Evolutionary conservation across 1,140 invertebrate genomes (phyloP).

Genomic region (Diorhabda elongata): DNA sequence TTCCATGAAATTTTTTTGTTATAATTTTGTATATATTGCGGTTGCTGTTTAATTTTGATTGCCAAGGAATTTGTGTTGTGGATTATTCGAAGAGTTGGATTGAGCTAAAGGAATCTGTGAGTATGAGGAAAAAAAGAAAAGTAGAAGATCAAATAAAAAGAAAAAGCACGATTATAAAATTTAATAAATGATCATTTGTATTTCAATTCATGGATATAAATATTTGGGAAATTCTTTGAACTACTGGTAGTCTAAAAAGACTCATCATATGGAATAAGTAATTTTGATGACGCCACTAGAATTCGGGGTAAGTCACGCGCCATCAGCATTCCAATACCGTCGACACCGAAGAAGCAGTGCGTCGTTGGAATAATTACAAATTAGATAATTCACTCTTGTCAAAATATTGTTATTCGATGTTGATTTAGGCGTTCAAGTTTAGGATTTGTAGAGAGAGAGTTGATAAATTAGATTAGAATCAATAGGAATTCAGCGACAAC

Average conservation of each 20-base stretch:
- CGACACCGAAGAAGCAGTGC: neutral
- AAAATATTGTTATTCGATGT: conserved; percentile 3
- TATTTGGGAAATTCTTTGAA: too few species aligned
- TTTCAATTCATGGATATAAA: too few species aligned
- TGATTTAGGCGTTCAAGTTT: conserved; percentile 2
- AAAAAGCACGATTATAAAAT: neutral
- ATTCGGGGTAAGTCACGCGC: neutral
- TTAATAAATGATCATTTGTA: neutral
- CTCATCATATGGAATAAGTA: neutral
- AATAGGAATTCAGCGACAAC: too few species aligned
- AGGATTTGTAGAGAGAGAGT: neutral
- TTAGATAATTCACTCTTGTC: conserved; percentile 2
- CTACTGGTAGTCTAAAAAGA: neutral
- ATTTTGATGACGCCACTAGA: neutral
- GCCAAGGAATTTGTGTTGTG: too few species aligned
- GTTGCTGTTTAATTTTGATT: too few species aligned
- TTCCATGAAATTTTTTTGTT: too few species aligned
- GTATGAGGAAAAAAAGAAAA: neutral
- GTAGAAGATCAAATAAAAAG: neutral
- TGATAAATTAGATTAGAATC: too few species aligned
- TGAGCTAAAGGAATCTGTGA: neutral
- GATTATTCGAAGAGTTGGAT: too few species aligned
- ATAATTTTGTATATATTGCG: too few species aligned
- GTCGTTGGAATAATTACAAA: neutral
- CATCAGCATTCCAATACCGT: neutral